Evolutionary conservation across 2,113 vertebrate species (phyloP), one percentile per base, ranked within the genome.

Genomic region (Ciconia stormi): DNA sequence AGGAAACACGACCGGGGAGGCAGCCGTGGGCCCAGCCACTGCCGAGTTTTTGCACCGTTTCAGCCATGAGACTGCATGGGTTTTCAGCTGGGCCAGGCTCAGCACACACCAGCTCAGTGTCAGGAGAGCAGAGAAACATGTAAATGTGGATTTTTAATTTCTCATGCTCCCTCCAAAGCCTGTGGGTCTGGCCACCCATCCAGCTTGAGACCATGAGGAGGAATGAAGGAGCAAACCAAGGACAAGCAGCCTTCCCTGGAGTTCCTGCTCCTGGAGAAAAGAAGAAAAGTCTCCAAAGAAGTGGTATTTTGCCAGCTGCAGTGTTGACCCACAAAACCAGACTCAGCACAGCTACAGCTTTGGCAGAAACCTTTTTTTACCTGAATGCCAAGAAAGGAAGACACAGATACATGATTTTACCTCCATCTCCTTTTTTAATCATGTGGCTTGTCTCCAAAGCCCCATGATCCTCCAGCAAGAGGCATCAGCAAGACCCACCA

Each of bases 11-110:
- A 34, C 32, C 7, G 0, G 46, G 22, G 23, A 49, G 12, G 66
- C 32, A 49, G 44, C 32, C 46, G 20, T 5, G 1, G 12, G 23
- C 25, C 34, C 1, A 0, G 46, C 34, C 3, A 2, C 66, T 49
- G 46, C 34, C 2, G 9, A 36, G 66, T 26, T 36, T 10, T 69
- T 49, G 46, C 34, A 49, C 23, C 6, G 0, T 27, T 36, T n/a
- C 66, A 49, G 46, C 46, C 23, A 10, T 20, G 34, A 69, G 34
- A 20, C 23, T 14, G 23, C 25, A 26, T 1, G 16, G 66, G 34
- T 49, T n/a, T 69, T n/a, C 23, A 36, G 23, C 46, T 10, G 34
- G 34, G 34, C 46, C 66, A 49, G 34, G 46, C 66, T 69, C 34
- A 7, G 23, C 34, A 36, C 12, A 2, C 1, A 2, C 34, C 66